Evolutionary conservation across 2,888 invertebrate genomes (phyloP).

Genomic region (Odontocolon sp.): DNA sequence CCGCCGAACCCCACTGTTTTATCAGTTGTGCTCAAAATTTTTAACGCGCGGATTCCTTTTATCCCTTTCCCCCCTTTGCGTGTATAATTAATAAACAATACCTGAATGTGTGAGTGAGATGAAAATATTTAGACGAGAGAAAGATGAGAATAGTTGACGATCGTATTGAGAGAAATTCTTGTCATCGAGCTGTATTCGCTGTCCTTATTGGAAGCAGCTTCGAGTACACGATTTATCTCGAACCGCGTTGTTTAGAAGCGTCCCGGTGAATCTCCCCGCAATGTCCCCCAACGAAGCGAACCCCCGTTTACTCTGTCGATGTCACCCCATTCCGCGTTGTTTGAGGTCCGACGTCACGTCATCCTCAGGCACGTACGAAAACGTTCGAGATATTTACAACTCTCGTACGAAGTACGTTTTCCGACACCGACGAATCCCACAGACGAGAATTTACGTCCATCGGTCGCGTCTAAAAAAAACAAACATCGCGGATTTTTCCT

Average conservation of each 20-base stretch:
- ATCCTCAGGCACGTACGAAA: background rate
- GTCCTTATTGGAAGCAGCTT: slow-evolving; percentile 47
- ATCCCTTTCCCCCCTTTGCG: slow-evolving; percentile 6
- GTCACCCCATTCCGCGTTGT: slow-evolving; percentile 17
- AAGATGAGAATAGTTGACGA: background rate
- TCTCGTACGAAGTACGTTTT: background rate
- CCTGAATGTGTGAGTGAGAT: slow-evolving; percentile 16
- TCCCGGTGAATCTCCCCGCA: slow-evolving; percentile 34
- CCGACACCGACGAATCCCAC: background rate
- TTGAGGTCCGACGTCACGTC: no score
- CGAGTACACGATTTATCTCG: slow-evolving; percentile 25
- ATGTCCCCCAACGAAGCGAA: slow-evolving; percentile 15
- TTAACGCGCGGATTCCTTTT: slow-evolving; percentile 29
- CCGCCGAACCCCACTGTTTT: slow-evolving; percentile 32
- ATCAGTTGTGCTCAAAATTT: slow-evolving; percentile 51
- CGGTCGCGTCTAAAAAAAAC: no score
- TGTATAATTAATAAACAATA: slow-evolving; percentile 7
- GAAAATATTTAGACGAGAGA: slow-evolving; percentile 5
- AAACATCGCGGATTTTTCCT: background rate
- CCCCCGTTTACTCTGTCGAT: no score
- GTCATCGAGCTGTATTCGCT: slow-evolving; percentile 41
- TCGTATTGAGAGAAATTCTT: slow-evolving; percentile 10
- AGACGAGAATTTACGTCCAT: no score
- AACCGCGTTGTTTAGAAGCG: slow-evolving; percentile 5
- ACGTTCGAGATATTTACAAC: background rate